phyloP scores from a whole-genome alignment of 2,797 vertebrate genomes.

The Chiloscyllium punctatum region DNA sequence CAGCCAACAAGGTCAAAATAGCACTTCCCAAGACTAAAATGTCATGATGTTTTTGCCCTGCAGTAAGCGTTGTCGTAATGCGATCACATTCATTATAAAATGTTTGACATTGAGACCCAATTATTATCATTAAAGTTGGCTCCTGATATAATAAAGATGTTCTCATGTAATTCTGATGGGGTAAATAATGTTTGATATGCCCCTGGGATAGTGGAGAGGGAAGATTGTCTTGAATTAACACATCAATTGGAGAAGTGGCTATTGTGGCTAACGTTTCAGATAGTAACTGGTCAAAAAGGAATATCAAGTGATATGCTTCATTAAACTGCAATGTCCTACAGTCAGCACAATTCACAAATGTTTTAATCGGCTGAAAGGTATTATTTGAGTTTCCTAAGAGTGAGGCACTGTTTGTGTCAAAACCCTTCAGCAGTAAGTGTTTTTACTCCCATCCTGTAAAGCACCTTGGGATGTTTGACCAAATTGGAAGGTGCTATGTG shows the following conservation, averaged over 20 bases:
- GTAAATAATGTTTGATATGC: constrained; percentile 13
- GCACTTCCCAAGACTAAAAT: background rate
- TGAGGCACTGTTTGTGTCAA: background rate
- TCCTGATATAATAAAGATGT: background rate
- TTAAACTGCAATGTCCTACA: background rate
- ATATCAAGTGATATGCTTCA: background rate
- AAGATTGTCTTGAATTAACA: background rate
- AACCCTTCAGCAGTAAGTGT: background rate
- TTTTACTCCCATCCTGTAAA: background rate
- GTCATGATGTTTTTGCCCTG: background rate
- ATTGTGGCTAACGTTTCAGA: background rate
- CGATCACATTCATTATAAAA: background rate
- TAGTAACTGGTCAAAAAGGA: background rate
- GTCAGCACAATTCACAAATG: background rate
- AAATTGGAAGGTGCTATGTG: background rate
- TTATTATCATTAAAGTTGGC: constrained; percentile 5
- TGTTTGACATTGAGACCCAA: constrained; percentile 24
- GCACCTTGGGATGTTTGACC: background rate
- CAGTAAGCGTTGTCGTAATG: background rate
- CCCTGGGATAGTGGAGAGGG: background rate
- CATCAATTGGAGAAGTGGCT: background rate
- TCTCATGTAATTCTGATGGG: constrained; percentile 14
- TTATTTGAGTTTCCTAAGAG: background rate
- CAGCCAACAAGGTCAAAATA: constrained; percentile 11
- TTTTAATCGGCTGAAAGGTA: background rate